Evolutionary conservation across 1,140 invertebrate genomes (phyloP).

Genomic region (Stenopsyche tienmushanensis): DNA sequence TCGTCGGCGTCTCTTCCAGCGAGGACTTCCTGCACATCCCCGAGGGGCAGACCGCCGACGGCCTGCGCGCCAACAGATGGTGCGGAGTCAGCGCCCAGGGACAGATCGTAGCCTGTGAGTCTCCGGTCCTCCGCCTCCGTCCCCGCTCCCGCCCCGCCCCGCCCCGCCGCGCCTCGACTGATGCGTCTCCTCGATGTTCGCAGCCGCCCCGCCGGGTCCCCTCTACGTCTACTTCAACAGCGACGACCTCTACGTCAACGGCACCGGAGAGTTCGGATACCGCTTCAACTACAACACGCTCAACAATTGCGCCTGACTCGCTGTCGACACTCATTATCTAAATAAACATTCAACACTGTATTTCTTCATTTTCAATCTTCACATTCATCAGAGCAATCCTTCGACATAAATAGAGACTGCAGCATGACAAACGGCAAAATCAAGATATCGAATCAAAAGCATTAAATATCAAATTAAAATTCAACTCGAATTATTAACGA

Average conservation of each 20-base stretch:
- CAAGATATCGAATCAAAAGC: no score
- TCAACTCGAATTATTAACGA: no score
- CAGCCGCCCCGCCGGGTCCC: conserved; percentile 52
- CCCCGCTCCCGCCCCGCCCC: conserved; percentile 49
- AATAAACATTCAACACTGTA: no score
- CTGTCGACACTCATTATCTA: no score
- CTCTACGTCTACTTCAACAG: conserved; percentile 53
- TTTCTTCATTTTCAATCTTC: no score
- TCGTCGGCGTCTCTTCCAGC: conserved; percentile 44
- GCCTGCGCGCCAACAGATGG: conserved; percentile 50
- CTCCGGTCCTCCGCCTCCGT: neutral
- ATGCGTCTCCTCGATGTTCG: conserved; percentile 6
- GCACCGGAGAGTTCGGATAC: conserved; percentile 47
- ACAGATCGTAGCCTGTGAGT: conserved; percentile 53
- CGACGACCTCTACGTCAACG: conserved; percentile 50
- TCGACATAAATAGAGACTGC: no score
- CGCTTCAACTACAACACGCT: conserved; percentile 52
- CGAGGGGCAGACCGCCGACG: conserved; percentile 52
- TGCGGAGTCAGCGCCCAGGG: conserved; percentile 48
- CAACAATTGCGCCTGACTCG: conserved; percentile 47
- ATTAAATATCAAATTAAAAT: no score
- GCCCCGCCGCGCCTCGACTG: neutral
- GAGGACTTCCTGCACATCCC: conserved; percentile 59
- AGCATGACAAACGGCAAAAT: no score
- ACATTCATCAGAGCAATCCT: no score